Evolutionary conservation across 2,113 vertebrate species (phyloP).

Genomic region (Girardinichthys multiradiatus): DNA sequence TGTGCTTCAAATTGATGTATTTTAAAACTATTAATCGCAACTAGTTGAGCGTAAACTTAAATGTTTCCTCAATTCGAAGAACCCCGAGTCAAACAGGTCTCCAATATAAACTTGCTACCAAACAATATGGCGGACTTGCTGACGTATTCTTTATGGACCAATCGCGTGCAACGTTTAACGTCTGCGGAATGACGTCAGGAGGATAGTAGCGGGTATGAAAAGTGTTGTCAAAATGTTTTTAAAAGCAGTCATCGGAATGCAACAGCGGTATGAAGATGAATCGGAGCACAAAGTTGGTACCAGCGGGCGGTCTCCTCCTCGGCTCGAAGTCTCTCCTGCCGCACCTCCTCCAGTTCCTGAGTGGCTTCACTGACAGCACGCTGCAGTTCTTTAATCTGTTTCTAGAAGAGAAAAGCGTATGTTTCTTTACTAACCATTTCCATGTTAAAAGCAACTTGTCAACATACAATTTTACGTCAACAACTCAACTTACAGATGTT

Average conservation of each 20-base stretch:
- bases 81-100: too few relatives aligned
- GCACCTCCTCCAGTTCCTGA: constrained; percentile 13
- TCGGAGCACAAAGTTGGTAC: neutral
- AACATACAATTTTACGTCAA: neutral
- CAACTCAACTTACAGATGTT: neutral
- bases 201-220: too few relatives aligned
- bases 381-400: constrained; percentile 6
- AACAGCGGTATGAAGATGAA: too few relatives aligned
- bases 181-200: neutral
- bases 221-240: too few relatives aligned
- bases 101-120: neutral
- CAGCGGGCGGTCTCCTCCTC: constrained; percentile 23
- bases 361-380: constrained; percentile 15
- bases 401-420: constrained; percentile 14
- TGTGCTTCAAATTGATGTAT: neutral
- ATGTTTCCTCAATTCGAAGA: too few relatives aligned
- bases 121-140: neutral
- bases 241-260: too few relatives aligned
- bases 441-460: neutral
- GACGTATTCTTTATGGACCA: neutral
- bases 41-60: neutral
- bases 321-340: neutral
- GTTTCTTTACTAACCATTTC: neutral
- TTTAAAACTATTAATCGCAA: neutral
- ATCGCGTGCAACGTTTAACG: neutral